These are phyloP conservation scores for human (Homo sapiens) DNA, from an alignment of 2,113 vertebrate species.

Conservation along the genomic window GRCh38 chr5:15623001-15623500, in stretches of 20 bases:
- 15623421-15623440: conserved; percentile 55
- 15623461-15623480: conserved; percentile 42
- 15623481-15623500: conserved; percentile 15
- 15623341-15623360: not conserved
- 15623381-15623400: not conserved
- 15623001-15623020: not conserved
- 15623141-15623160: not conserved
- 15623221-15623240: not conserved
- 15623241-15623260: not conserved
- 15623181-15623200: not conserved
- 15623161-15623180: not conserved
- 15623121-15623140: not conserved
- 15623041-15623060: not conserved
- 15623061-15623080: not conserved
- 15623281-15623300: not conserved
- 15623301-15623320: conserved; percentile 51
- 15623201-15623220: not conserved
- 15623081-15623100: not conserved
- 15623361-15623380: conserved; percentile 58
- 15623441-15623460: conserved; percentile 27
- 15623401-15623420: conserved; percentile 18
- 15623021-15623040: not conserved
- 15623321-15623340: not conserved
- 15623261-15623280: not conserved
- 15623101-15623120: not conserved